Conservation (phyloP, 2,888 invertebrate species). For the Aphrophora alni region DNA sequence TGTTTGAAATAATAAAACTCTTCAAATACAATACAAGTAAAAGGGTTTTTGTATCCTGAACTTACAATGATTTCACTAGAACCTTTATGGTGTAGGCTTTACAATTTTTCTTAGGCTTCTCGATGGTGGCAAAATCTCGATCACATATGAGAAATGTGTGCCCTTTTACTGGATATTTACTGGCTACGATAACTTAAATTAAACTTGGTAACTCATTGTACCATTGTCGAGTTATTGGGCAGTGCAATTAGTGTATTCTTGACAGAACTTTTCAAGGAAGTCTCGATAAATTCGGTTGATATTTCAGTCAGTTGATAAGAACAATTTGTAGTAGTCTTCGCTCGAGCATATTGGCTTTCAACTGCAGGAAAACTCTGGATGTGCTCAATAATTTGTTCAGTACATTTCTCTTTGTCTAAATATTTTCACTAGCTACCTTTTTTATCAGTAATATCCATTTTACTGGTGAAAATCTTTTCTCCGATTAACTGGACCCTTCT, state of each 20-base stretch:
- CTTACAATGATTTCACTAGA: no score
- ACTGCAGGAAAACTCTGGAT: slow-evolving; percentile 29
- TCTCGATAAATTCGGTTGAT: slow-evolving; percentile 19
- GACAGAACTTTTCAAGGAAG: slow-evolving; percentile 17
- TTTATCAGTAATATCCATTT: slow-evolving; percentile 12
- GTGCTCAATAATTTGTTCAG: slow-evolving; percentile 22
- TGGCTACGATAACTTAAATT: neutral
- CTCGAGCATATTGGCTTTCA: slow-evolving; percentile 30
- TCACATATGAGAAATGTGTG: no score
- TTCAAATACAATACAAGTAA: neutral
- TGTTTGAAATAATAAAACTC: slow-evolving; percentile 12
- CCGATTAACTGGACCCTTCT: slow-evolving; percentile 20
- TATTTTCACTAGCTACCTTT: slow-evolving; percentile 3
- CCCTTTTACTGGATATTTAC: neutral
- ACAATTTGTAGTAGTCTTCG: slow-evolving; percentile 17
- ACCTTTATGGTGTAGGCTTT: no score
- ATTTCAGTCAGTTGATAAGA: slow-evolving; percentile 34
- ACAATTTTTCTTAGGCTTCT: no score
- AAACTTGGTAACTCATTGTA: slow-evolving; percentile 13
- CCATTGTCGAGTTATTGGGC: neutral
- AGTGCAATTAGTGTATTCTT: neutral
- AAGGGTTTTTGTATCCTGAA: no score
- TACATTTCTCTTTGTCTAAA: neutral
- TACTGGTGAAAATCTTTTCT: slow-evolving; percentile 4
- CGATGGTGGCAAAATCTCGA: no score